Conservation (phyloP, 2,113 vertebrate genomes). For the Laticauda colubrina region DNA sequence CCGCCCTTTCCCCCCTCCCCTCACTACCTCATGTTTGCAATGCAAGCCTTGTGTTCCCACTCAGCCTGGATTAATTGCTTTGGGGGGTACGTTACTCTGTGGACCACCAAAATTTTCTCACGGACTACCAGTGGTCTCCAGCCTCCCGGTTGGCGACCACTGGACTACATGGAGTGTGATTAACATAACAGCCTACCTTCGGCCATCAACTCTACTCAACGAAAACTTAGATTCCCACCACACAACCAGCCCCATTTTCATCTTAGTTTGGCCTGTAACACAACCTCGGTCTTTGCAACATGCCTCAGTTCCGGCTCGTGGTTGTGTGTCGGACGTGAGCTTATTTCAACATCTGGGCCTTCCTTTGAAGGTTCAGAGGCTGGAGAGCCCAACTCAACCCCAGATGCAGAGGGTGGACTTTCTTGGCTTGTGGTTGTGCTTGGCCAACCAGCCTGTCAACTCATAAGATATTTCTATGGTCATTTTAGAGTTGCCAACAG, state of each 20-base stretch:
- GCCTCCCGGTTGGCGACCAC: too few species aligned
- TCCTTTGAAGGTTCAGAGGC: background rate
- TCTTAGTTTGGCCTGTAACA: background rate
- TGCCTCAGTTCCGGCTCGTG: background rate
- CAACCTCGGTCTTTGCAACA: background rate
- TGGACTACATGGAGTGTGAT: background rate
- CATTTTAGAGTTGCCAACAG: too few species aligned
- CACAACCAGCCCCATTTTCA: background rate
- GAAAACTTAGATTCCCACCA: background rate
- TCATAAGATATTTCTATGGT: too few species aligned
- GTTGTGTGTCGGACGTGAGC: accelerated
- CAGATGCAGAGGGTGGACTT: background rate
- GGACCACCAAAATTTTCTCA: too few species aligned
- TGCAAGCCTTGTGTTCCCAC: too few species aligned
- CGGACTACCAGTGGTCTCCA: too few species aligned
- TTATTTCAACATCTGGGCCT: accelerated
- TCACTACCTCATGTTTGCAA: too few species aligned
- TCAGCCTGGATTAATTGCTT: too few species aligned
- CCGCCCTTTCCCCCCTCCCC: too few species aligned
- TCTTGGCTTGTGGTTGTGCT: background rate
- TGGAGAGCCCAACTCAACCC: background rate
- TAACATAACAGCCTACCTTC: accelerated
- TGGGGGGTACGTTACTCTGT: too few species aligned
- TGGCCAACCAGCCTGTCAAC: too few species aligned
- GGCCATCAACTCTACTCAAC: background rate